Conservation (phyloP, 2,113 vertebrate species). For the Myocastor coypus region DNA sequence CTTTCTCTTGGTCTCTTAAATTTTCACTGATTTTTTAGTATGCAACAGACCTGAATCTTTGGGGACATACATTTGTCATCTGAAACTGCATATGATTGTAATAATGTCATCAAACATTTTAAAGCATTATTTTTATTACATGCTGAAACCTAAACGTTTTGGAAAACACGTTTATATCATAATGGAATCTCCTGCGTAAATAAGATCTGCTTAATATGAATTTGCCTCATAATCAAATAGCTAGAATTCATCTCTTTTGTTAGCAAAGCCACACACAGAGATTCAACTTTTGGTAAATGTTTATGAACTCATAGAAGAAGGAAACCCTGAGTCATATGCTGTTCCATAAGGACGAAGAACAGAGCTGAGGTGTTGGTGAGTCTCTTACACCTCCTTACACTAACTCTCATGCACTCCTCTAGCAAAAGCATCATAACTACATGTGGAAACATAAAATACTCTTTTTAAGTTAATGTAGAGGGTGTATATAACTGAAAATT, state of each 20-base stretch:
- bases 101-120: slow-evolving; percentile 11
- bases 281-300: neutral
- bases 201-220: neutral
- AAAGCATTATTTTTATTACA: slow-evolving; percentile 45
- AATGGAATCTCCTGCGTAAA: slow-evolving; percentile 36
- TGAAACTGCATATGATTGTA: neutral
- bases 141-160: slow-evolving; percentile 12
- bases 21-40: neutral
- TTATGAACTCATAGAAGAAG: slow-evolving; percentile 24
- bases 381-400: neutral
- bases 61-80: neutral
- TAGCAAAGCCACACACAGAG: neutral
- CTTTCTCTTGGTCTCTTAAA: neutral
- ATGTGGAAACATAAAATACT: slow-evolving; percentile 24
- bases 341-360: neutral
- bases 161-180: slow-evolving; percentile 29
- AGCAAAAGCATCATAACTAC: slow-evolving; percentile 20
- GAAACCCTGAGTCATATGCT: neutral
- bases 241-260: neutral
- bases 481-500: neutral
- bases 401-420: neutral
- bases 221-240: slow-evolving; percentile 20
- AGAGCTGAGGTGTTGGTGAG: neutral
- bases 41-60: neutral
- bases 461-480: neutral